These are phyloP conservation scores for Macquaria ambigua DNA, from an alignment of 2,113 vertebrate genomes.

Conservation along the genomic window DNA sequence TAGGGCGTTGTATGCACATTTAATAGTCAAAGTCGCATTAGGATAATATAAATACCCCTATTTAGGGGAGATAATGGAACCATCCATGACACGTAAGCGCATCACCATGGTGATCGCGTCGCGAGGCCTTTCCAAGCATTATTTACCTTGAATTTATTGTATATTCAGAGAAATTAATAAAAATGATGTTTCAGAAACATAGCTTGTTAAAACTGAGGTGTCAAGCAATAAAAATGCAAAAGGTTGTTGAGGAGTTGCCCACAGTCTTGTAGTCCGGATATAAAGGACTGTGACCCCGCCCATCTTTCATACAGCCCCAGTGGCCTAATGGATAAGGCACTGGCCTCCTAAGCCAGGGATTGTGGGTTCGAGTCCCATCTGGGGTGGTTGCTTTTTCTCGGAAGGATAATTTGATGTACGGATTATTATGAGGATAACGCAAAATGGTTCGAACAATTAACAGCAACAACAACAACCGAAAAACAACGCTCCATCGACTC, in stretches of 20 bases:
- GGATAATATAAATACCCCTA: neutral
- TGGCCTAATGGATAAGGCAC: constrained; percentile 90
- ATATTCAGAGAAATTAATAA: fast-evolving
- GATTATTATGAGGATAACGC: neutral
- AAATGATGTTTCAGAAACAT: neutral
- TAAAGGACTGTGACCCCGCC: neutral
- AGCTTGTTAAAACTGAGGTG: fast-evolving
- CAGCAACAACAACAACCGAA: neutral
- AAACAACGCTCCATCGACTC: fast-evolving
- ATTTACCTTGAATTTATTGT: fast-evolving
- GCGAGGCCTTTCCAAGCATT: fast-evolving
- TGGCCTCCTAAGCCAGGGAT: constrained; percentile 82
- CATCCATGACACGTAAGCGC: neutral
- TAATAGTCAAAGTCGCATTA: neutral
- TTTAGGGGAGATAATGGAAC: constrained; percentile 33
- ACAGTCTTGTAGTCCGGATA: fast-evolving
- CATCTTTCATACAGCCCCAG: constrained; percentile 59
- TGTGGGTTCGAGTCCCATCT: constrained; percentile 78
- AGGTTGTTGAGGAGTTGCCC: fast-evolving
- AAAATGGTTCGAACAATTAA: neutral
- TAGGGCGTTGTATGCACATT: fast-evolving
- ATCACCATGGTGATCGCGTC: constrained; percentile 58
- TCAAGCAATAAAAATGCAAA: fast-evolving
- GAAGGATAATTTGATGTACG: fast-evolving
- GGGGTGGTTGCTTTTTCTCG: constrained; percentile 10